These are phyloP conservation scores for Drosophila fungiperda DNA, from an alignment of 2,888 invertebrate species.

Conservation along the genomic window DNA sequence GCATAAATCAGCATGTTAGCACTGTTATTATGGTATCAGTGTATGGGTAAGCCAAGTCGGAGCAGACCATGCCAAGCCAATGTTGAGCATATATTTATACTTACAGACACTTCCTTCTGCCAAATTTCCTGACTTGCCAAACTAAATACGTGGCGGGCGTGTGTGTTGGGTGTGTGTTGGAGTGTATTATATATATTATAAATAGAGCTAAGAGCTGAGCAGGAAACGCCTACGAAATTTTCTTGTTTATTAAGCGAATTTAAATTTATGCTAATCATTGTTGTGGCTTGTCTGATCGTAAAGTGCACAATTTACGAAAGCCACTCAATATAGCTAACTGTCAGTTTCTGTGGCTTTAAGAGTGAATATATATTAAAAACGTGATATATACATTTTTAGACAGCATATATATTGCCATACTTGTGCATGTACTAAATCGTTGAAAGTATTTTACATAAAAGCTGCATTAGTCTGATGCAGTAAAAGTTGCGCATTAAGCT, in stretches of 20 bases:
- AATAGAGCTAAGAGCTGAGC: constrained; percentile 39
- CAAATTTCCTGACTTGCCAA: constrained; percentile 51
- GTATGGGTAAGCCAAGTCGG: constrained; percentile 35
- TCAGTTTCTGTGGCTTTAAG: constrained; percentile 22
- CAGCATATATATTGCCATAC: neutral
- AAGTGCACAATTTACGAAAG: constrained; percentile 22
- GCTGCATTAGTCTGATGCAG: constrained; percentile 18
- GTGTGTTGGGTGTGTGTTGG: constrained; percentile 4
- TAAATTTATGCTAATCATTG: constrained; percentile 76
- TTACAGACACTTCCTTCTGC: constrained; percentile 49
- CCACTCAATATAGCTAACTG: constrained; percentile 27
- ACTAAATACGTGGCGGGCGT: constrained; percentile 29
- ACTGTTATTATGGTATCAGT: constrained; percentile 62
- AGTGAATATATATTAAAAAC: constrained; percentile 32
- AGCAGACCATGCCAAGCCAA: constrained; percentile 4
- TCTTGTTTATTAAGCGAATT: constrained; percentile 70
- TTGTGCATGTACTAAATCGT: neutral
- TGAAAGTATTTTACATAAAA: constrained; percentile 2
- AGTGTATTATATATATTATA: constrained; percentile 30
- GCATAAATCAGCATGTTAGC: constrained; percentile 76
- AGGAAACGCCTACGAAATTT: constrained; percentile 52
- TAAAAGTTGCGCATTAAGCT: constrained; percentile 2
- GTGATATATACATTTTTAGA: constrained; percentile 3
- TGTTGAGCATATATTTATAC: constrained; percentile 25
- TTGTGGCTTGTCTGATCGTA: constrained; percentile 43